phyloP scores from a whole-genome alignment of 1,140 invertebrate species.

The Platyscapa corneri region DNA sequence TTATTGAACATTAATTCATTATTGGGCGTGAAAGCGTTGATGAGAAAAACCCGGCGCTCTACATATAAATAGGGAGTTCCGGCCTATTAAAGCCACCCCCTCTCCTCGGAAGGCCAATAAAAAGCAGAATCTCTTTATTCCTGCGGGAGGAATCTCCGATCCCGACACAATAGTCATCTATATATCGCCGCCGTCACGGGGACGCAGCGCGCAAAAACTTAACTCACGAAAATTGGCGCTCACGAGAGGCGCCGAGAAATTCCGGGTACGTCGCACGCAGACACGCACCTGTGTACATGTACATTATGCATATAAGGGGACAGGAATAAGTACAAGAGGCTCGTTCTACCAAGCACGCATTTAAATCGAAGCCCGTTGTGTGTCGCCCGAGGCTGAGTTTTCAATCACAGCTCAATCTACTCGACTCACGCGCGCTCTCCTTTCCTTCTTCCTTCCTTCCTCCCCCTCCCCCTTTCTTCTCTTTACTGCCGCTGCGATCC shows the following conservation, averaged over 20 bases:
- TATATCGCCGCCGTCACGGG: background rate
- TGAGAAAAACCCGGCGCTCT: no score
- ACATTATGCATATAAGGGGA: background rate
- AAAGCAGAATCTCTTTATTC: background rate
- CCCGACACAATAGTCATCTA: conserved; percentile 20
- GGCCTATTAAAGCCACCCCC: background rate
- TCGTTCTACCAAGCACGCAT: conserved; percentile 51
- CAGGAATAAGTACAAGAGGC: conserved; percentile 25
- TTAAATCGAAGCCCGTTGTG: conserved; percentile 65
- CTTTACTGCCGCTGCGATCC: conserved; percentile 3
- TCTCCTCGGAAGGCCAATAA: background rate
- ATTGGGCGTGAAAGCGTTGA: no score
- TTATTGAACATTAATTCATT: no score
- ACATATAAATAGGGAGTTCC: no score
- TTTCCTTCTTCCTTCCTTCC: conserved; percentile 17
- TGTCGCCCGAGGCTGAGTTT: conserved; percentile 66
- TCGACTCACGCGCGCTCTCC: conserved; percentile 52
- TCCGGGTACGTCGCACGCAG: background rate
- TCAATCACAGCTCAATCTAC: conserved; percentile 72
- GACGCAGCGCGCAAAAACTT: conserved; percentile 4
- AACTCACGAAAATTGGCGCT: conserved; percentile 43
- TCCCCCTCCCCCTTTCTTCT: conserved; percentile 29
- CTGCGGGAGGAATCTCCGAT: no score
- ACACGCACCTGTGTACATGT: background rate
- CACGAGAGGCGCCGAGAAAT: conserved; percentile 16